Evolutionary conservation across 2,888 invertebrate species (phyloP), one percentile per base, ranked within the genome.

Genomic region (Drosophila borealis): DNA sequence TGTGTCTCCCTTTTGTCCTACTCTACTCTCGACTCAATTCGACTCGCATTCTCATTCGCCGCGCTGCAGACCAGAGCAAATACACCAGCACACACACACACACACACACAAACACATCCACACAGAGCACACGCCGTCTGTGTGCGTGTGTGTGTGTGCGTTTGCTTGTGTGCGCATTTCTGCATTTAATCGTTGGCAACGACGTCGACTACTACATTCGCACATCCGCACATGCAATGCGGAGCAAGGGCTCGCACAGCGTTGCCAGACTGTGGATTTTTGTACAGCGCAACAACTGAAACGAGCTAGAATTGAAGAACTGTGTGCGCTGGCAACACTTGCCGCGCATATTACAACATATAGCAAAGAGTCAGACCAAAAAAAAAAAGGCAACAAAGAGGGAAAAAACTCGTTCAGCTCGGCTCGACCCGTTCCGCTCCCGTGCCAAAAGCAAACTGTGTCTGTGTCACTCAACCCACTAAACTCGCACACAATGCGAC

Each of bases 1-100:
- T 90, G 89, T 85, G 90, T 83, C 89, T 90, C 90, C 90, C 90
- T 90, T 90, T 89, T 90, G 90, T 89, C 89, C 90, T 91, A 90
- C 89, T 91, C 88, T 81, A 81, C 82, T 87, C 78, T 77, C 75
- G 78, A 76, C 67, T 77, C 77, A 50, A 67, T 63, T 54, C 81
- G 81, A 79, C 67, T 78, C 80, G 76, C 66, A 74, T 70, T 72
- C 72, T 62, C 68, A 63, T 71, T 75, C 60, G 71, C 71, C 64
- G 63, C 39, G 60, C 67, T 51, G 53, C 64, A 62, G 70, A 70
- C 54, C 70, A 65, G 67, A 67, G 64, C 74, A 63, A 46, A 55
- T 39, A 46, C 44, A 53, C 60, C 64, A 50, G 60, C 62, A 45
- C 55, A 55, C 21, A 44, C 39, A 34, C 33, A n/a, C 41, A 39